Conservation (phyloP, 2,888 invertebrate genomes). For the Calephelis perditalis region DNA sequence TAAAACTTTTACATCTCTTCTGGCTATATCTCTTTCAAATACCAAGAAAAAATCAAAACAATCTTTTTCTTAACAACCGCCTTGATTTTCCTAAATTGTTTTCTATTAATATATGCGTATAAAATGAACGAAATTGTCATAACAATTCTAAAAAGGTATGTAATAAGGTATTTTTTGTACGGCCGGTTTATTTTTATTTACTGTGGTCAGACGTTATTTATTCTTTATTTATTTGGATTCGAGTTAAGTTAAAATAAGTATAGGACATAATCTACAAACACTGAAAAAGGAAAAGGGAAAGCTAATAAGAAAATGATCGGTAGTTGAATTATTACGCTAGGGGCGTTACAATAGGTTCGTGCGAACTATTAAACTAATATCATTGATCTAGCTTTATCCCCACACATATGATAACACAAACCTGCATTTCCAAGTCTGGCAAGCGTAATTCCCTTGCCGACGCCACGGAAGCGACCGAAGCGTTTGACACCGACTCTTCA, state of each 20-base stretch:
- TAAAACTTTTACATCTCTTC: no score
- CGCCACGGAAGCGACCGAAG: constrained; percentile 65
- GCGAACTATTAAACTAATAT: constrained; percentile 1
- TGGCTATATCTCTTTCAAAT: no score
- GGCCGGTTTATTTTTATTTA: no score
- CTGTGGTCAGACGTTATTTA: no score
- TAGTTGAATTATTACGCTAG: background rate
- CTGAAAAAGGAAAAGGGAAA: background rate
- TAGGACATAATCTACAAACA: background rate
- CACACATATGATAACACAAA: constrained; percentile 25
- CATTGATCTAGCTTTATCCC: background rate
- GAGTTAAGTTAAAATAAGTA: background rate
- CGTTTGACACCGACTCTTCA: constrained; percentile 64
- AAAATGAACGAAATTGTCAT: no score
- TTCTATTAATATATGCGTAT: no score
- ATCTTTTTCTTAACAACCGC: no score
- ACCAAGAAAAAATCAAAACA: no score
- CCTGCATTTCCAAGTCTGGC: constrained; percentile 67
- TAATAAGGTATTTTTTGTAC: no score
- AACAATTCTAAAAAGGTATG: no score
- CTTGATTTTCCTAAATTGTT: no score
- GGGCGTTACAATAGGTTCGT: background rate
- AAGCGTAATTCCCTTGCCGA: constrained; percentile 61
- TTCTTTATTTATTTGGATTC: no score
- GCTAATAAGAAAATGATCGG: background rate